These are phyloP conservation scores for Hypercompe scribonia DNA, from an alignment of 2,888 invertebrate genomes.

Conservation along the genomic window DNA sequence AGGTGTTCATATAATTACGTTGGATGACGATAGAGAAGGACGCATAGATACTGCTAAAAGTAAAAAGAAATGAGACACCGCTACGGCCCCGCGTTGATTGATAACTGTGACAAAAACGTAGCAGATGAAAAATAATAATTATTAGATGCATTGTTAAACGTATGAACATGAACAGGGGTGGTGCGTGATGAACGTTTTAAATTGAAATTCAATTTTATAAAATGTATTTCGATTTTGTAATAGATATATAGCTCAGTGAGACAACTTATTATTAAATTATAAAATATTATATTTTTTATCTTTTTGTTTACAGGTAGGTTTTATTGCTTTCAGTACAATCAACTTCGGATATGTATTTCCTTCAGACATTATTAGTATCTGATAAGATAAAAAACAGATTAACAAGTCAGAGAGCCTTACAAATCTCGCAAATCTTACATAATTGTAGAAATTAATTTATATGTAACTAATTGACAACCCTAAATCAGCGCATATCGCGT, in stretches of 20 bases:
- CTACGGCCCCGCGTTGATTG: constrained; percentile 83
- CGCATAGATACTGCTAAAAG: constrained; percentile 52
- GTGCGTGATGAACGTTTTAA: constrained; percentile 43
- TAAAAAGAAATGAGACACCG: constrained; percentile 62
- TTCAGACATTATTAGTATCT: background rate
- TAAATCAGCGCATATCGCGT: constrained; percentile 69
- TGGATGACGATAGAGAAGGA: constrained; percentile 72
- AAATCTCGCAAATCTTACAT: background rate
- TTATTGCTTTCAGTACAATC: background rate
- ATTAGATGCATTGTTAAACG: constrained; percentile 84
- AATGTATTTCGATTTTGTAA: background rate
- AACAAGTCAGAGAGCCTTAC: background rate
- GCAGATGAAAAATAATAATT: constrained; percentile 87
- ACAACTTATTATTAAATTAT: background rate
- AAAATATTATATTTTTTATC: background rate
- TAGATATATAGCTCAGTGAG: background rate
- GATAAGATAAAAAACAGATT: background rate
- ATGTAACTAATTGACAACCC: constrained; percentile 67
- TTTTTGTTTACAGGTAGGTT: background rate
- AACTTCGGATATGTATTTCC: background rate
- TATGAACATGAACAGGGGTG: constrained; percentile 80
- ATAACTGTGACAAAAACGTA: constrained; percentile 87
- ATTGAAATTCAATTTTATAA: constrained; percentile 21
- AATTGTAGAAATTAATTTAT: constrained; percentile 16
- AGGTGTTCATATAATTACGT: constrained; percentile 86